Conservation (phyloP, 2,797 vertebrate genomes). For the Glossophaga mutica region DNA sequence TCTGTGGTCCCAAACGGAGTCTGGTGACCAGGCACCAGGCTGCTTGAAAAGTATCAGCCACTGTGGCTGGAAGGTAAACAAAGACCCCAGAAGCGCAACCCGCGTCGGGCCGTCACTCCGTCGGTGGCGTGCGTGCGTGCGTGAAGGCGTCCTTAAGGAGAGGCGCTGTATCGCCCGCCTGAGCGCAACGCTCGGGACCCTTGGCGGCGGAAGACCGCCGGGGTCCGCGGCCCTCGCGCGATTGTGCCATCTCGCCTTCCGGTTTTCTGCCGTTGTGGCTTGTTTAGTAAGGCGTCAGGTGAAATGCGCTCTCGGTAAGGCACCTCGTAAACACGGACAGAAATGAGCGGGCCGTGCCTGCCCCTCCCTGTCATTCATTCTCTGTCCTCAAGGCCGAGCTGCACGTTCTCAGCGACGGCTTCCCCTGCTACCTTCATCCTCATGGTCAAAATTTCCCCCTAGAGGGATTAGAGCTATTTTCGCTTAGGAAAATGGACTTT, state of each 20-base stretch:
- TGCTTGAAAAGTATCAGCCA: background rate
- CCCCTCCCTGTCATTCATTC: background rate
- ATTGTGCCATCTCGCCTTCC: background rate
- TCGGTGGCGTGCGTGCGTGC: background rate
- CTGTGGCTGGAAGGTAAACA: background rate
- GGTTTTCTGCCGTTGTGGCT: background rate
- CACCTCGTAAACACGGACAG: background rate
- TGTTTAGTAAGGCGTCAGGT: background rate
- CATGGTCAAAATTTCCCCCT: background rate
- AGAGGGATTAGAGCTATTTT: background rate
- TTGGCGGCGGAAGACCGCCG: background rate
- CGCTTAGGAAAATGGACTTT: background rate
- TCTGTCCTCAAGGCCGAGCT: background rate
- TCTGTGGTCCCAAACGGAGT: background rate
- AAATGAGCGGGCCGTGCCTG: background rate
- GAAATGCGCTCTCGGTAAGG: background rate
- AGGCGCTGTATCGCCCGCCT: background rate
- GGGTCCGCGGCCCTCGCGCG: background rate
- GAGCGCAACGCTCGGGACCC: background rate
- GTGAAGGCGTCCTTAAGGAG: background rate
- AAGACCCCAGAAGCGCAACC: background rate
- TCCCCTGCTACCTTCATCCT: conserved; percentile 10
- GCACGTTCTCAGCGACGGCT: background rate
- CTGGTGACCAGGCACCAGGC: background rate
- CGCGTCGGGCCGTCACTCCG: background rate